These are phyloP conservation scores for Catocala sponsa DNA, from an alignment of 2,888 invertebrate species.

Conservation along the genomic window DNA sequence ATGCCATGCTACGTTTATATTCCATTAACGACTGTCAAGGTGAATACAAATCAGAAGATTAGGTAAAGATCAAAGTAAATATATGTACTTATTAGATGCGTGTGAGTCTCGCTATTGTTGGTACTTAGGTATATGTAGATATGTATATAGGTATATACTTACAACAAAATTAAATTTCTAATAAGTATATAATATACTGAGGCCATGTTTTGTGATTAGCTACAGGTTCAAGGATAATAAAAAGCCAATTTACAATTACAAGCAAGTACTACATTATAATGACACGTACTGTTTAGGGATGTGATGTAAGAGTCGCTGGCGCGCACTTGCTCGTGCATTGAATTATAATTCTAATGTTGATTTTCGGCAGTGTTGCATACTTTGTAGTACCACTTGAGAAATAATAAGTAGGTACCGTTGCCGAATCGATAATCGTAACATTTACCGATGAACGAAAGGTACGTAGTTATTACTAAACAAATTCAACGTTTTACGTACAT, in stretches of 20 bases:
- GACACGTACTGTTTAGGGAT: slow-evolving; percentile 22
- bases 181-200: too few species aligned
- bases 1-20: too few species aligned
- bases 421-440: slow-evolving; percentile 49
- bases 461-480: slow-evolving; percentile 38
- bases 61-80: too few species aligned
- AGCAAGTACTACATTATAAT: neutral
- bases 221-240: slow-evolving; percentile 24
- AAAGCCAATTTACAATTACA: slow-evolving; percentile 24
- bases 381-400: slow-evolving; percentile 47
- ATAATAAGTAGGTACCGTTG: slow-evolving; percentile 53
- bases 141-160: too few species aligned
- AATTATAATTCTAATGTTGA: slow-evolving; percentile 53
- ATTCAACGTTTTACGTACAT: slow-evolving; percentile 28
- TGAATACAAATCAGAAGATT: too few species aligned
- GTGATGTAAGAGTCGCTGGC: slow-evolving; percentile 39
- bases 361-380: slow-evolving; percentile 53
- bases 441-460: slow-evolving; percentile 25
- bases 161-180: too few species aligned
- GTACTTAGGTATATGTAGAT: too few species aligned
- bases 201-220: neutral
- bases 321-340: slow-evolving; percentile 35
- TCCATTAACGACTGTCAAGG: too few species aligned
- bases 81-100: too few species aligned
- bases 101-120: too few species aligned